phyloP scores from a whole-genome alignment of 2,113 vertebrate species.

The Sardina pilchardus region DNA sequence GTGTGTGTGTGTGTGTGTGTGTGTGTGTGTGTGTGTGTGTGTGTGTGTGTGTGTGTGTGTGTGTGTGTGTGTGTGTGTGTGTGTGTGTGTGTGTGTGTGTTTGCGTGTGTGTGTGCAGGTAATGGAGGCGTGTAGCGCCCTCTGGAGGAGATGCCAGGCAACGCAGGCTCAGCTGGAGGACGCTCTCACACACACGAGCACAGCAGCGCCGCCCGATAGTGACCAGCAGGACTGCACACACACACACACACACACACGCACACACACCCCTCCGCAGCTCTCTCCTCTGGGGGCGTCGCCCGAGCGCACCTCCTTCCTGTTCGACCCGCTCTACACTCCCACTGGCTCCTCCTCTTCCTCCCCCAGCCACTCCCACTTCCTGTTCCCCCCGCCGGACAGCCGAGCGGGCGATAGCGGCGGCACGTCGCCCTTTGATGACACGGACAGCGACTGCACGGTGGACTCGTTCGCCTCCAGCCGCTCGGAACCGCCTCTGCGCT shows the following conservation, averaged over 20 bases:
- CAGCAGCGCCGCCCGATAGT: conserved; percentile 14
- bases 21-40: no score
- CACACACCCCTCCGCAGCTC: conserved; percentile 39
- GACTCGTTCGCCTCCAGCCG: conserved; percentile 70
- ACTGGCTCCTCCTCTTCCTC: conserved; percentile 21
- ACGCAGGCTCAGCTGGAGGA: conserved; percentile 69
- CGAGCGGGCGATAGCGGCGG: conserved; percentile 49
- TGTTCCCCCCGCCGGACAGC: conserved; percentile 54
- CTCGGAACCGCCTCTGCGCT: conserved; percentile 71
- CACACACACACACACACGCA: conserved; percentile 15
- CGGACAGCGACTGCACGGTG: conserved; percentile 72
- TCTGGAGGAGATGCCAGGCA: conserved; percentile 73
- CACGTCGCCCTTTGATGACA: conserved; percentile 67
- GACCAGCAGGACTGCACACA: not conserved
- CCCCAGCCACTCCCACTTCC: conserved; percentile 55
- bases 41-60: no score
- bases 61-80: no score
- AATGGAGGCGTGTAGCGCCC: conserved; percentile 67
- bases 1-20: no score
- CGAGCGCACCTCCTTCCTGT: not conserved
- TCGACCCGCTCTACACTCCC: conserved; percentile 48
- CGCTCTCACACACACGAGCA: conserved; percentile 50
- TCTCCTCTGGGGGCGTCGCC: not conserved
- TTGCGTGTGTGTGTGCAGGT: no score
- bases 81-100: no score